Evolutionary conservation across 2,888 invertebrate species (phyloP).

Genomic region (Dexiosoma caninum): DNA sequence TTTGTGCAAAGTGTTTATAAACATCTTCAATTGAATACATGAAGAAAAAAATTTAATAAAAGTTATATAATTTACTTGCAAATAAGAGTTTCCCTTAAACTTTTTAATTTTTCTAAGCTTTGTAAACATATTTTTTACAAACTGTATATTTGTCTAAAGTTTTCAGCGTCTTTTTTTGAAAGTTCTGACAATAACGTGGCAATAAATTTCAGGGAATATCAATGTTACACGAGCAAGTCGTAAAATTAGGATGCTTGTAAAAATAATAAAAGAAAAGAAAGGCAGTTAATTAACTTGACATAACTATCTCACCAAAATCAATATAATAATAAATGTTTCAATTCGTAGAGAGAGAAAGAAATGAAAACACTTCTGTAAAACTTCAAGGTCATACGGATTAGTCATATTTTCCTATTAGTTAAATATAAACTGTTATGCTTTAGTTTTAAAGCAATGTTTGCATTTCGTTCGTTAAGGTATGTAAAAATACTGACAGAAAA

Average conservation of each 20-base stretch:
- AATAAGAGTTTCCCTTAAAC: no score
- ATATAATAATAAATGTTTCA: not conserved
- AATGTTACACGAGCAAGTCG: slow-evolving; percentile 44
- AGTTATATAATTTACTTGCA: no score
- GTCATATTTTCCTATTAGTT: not conserved
- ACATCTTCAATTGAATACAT: no score
- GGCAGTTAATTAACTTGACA: slow-evolving; percentile 43
- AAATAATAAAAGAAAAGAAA: slow-evolving; percentile 8
- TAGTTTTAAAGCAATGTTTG: no score
- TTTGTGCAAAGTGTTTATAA: no score
- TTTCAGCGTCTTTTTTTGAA: slow-evolving; percentile 14
- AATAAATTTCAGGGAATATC: slow-evolving; percentile 40
- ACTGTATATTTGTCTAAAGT: not conserved
- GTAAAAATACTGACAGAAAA: no score
- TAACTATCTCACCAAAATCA: not conserved
- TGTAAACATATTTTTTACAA: no score
- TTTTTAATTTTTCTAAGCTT: no score
- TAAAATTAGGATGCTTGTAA: slow-evolving; percentile 31
- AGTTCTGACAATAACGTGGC: slow-evolving; percentile 14
- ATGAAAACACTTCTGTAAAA: not conserved
- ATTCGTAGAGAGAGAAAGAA: not conserved
- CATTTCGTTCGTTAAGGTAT: no score
- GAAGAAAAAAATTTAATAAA: no score
- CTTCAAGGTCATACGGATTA: not conserved
- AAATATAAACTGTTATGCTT: no score